These are phyloP conservation scores for Xiphophorus couchianus DNA, from an alignment of 2,113 vertebrate genomes.

Conservation along the genomic window DNA sequence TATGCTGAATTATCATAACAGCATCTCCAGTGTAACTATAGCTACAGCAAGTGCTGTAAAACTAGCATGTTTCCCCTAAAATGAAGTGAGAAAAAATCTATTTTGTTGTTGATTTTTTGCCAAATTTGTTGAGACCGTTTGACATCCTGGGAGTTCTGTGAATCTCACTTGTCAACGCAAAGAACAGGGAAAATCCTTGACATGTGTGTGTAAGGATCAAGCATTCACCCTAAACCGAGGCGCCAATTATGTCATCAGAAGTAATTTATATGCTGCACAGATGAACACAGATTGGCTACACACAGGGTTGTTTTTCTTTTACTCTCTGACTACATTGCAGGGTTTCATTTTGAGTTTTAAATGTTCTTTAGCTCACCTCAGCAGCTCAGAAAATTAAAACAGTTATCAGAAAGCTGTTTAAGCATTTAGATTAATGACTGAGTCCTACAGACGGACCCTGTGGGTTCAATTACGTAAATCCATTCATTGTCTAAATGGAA, in stretches of 20 bases:
- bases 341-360: slow-evolving; percentile 25
- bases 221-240: slow-evolving; percentile 1
- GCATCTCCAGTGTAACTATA: slow-evolving; percentile 1
- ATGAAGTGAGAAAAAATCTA: not conserved
- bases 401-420: slow-evolving; percentile 53
- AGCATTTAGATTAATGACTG: slow-evolving; percentile 54
- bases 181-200: slow-evolving; percentile 42
- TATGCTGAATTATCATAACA: not conserved
- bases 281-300: not conserved
- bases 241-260: slow-evolving; percentile 1
- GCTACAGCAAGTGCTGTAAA: not conserved
- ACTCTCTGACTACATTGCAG: slow-evolving; percentile 1
- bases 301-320: not conserved
- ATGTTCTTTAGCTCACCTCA: slow-evolving; percentile 31
- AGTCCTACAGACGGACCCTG: slow-evolving; percentile 30
- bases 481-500: slow-evolving; percentile 65
- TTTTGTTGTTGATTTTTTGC: slow-evolving; percentile 11
- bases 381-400: slow-evolving; percentile 34
- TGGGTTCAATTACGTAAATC: slow-evolving; percentile 62
- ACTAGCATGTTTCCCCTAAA: not conserved
- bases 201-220: slow-evolving; percentile 16
- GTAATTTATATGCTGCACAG: not conserved
- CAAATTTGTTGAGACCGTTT: slow-evolving; percentile 8
- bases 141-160: not conserved
- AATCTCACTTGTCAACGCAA: slow-evolving; percentile 21